Evolutionary conservation across 2,797 vertebrate genomes (phyloP).

Genomic region (Ficedula albicollis): DNA sequence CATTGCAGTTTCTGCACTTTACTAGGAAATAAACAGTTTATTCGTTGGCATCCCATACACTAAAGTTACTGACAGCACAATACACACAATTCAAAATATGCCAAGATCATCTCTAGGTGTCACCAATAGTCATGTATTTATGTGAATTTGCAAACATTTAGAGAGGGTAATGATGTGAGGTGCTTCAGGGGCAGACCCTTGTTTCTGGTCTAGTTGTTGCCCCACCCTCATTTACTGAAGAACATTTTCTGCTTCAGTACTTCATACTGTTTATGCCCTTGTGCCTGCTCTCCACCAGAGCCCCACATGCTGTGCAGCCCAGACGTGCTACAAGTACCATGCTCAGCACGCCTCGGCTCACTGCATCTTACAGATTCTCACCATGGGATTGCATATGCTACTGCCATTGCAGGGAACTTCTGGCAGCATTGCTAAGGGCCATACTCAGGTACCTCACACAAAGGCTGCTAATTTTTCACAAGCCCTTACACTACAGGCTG

Average conservation of each 20-base stretch:
- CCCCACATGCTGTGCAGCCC: rapidly evolving
- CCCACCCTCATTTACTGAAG: rapidly evolving
- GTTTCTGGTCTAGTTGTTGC: background rate
- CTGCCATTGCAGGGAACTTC: background rate
- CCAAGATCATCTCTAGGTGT: background rate
- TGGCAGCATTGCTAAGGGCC: background rate
- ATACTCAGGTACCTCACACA: rapidly evolving
- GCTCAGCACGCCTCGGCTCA: background rate
- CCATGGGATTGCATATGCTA: background rate
- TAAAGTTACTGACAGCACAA: background rate
- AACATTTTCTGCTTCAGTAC: background rate
- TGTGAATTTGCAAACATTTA: background rate
- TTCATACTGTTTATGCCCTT: background rate
- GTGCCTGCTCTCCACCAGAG: background rate
- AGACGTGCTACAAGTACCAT: rapidly evolving
- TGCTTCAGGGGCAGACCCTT: background rate
- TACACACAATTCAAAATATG: background rate
- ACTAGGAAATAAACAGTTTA: background rate
- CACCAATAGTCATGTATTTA: background rate
- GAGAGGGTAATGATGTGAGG: background rate
- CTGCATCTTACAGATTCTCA: background rate
- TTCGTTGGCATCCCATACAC: background rate
- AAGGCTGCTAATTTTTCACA: background rate
- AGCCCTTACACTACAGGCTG: background rate
- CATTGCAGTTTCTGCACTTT: background rate